A percentile compares a stretch with the other conserved stretches of the same genome.
Evolutionary conservation across 2,797 vertebrate species (phyloP).

Genomic region (Propithecus perrieri): DNA sequence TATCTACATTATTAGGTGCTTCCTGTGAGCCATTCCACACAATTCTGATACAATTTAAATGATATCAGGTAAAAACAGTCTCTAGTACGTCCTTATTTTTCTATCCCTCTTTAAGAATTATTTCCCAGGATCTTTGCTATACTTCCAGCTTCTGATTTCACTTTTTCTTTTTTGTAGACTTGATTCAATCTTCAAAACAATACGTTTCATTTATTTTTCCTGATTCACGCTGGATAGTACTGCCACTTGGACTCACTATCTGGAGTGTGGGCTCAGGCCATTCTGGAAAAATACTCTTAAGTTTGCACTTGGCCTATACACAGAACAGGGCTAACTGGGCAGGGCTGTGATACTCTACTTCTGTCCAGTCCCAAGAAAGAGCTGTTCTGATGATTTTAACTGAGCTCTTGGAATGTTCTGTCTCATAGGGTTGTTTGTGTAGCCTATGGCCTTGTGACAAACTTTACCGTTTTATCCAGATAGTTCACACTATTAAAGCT

Average conservation of each 20-base stretch:
- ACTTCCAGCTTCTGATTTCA: neutral
- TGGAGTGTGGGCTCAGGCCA: neutral
- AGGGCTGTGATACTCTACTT: rapidly evolving
- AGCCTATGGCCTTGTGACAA: neutral
- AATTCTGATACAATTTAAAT: neutral
- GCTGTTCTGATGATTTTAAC: neutral
- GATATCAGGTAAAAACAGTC: neutral
- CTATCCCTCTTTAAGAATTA: neutral
- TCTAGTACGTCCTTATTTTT: neutral
- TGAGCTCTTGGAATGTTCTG: neutral
- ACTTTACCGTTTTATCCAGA: neutral
- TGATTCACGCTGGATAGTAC: neutral
- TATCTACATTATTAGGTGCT: neutral
- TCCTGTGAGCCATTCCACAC: neutral
- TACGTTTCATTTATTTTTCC: neutral
- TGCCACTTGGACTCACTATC: neutral
- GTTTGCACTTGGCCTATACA: neutral
- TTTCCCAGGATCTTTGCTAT: neutral
- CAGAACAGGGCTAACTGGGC: neutral
- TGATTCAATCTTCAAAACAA: neutral
- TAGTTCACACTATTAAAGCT: neutral
- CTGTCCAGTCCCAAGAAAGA: neutral
- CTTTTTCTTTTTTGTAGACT: neutral
- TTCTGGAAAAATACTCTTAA: neutral
- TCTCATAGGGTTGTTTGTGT: neutral